A percentile compares a stretch with the other conserved stretches of the same genome.
Conservation (phyloP, 2,113 vertebrate species). For the Hemicordylus capensis region DNA sequence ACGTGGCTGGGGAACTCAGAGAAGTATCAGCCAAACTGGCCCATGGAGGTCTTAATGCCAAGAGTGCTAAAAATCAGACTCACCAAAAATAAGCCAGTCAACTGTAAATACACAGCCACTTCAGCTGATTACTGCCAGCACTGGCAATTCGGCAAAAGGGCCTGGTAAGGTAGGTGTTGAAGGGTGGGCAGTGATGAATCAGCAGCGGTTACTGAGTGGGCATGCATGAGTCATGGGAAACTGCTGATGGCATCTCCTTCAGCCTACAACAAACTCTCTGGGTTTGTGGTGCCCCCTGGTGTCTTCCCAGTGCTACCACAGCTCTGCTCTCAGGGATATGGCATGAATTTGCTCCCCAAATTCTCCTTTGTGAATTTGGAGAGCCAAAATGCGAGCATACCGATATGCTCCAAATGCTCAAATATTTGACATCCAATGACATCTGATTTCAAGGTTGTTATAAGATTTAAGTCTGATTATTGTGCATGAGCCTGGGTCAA, state of each 20-base stretch:
- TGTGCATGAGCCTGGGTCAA: too few species aligned
- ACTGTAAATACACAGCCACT: neutral
- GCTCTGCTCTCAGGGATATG: neutral
- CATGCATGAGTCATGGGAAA: too few species aligned
- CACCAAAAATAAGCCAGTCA: neutral
- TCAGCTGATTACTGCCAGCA: neutral
- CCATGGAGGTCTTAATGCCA: too few species aligned
- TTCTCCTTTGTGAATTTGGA: too few species aligned
- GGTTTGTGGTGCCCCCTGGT: neutral
- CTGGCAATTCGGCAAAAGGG: neutral
- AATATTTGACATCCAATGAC: too few species aligned
- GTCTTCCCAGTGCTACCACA: neutral
- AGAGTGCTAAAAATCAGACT: neutral
- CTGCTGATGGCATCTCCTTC: neutral
- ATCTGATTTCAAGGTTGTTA: too few species aligned
- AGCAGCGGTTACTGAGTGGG: neutral
- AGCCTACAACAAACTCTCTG: neutral
- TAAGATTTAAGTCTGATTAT: too few species aligned
- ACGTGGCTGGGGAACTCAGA: too few species aligned
- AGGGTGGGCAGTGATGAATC: too few species aligned
- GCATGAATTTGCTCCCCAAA: neutral
- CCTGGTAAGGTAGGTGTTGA: neutral
- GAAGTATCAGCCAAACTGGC: too few species aligned
- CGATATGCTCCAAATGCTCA: too few species aligned
- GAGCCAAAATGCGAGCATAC: too few species aligned